These are phyloP conservation scores for Caerostris extrusa DNA, from an alignment of 1,140 invertebrate genomes.

Conservation along the genomic window DNA sequence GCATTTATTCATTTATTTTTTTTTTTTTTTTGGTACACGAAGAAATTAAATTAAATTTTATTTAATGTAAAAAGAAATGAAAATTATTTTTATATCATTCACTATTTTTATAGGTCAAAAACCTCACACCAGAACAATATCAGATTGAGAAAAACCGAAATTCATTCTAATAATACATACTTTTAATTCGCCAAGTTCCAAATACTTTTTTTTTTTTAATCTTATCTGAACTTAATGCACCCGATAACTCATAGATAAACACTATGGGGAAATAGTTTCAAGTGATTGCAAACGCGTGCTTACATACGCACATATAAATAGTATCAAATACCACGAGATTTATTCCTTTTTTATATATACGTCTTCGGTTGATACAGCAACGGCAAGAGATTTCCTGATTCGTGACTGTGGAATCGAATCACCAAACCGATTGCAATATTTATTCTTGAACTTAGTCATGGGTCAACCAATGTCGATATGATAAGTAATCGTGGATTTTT, in stretches of 20 bases:
- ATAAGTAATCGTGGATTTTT: background rate
- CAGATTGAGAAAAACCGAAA: no score
- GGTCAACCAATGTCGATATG: background rate
- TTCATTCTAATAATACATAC: no score
- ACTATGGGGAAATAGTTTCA: background rate
- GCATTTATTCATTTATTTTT: no score
- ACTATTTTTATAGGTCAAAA: no score
- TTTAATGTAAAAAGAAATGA: no score
- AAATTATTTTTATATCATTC: no score
- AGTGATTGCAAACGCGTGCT: background rate
- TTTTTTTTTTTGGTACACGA: no score
- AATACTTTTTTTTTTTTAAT: no score
- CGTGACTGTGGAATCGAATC: background rate
- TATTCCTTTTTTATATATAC: conserved; percentile 10
- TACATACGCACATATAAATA: conserved; percentile 1
- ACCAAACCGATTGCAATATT: background rate
- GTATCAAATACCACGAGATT: conserved; percentile 26
- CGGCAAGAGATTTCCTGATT: background rate
- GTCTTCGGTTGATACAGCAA: background rate
- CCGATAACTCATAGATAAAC: background rate
- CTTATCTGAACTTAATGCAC: background rate
- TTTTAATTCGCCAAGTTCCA: no score
- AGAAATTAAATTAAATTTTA: no score
- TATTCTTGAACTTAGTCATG: conserved; percentile 19
- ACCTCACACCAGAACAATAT: no score